phyloP scores from a whole-genome alignment of 2,797 vertebrate species.

The Taeniopygia guttata region DNA sequence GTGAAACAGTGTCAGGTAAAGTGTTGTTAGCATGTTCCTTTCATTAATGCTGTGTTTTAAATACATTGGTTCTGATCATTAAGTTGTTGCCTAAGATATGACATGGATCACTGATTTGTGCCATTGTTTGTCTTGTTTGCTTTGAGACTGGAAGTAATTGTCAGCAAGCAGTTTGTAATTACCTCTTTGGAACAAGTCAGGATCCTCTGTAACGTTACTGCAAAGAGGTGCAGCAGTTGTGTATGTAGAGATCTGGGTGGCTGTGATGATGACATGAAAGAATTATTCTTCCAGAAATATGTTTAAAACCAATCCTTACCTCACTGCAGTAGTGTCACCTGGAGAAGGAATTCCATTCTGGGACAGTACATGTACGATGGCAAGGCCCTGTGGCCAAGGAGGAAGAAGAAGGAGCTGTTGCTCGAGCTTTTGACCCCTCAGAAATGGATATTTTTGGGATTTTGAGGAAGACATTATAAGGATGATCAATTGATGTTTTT shows the following conservation, averaged over 20 bases:
- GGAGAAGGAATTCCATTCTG: neutral
- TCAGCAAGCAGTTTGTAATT: neutral
- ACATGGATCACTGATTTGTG: neutral
- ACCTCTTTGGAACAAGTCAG: neutral
- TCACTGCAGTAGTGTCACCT: accelerated
- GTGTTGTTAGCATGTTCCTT: neutral
- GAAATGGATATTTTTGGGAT: accelerated
- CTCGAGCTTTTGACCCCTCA: accelerated
- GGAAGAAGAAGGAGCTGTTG: neutral
- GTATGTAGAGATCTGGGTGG: neutral
- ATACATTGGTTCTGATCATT: neutral
- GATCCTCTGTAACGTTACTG: accelerated
- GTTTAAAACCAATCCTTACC: neutral
- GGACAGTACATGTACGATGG: accelerated
- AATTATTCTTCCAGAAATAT: neutral
- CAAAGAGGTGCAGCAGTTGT: neutral
- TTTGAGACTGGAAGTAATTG: neutral
- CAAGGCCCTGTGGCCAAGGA: neutral
- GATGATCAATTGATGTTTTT: accelerated
- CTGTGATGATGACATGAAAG: accelerated
- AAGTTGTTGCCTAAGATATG: neutral
- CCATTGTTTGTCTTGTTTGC: neutral
- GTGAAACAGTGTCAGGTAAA: neutral
- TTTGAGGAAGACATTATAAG: neutral
- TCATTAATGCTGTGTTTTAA: neutral